A percentile compares a stretch with the other conserved stretches of the same genome.
Evolutionary conservation across 2,888 invertebrate species (phyloP).

Genomic region (Deroplatys truncata): DNA sequence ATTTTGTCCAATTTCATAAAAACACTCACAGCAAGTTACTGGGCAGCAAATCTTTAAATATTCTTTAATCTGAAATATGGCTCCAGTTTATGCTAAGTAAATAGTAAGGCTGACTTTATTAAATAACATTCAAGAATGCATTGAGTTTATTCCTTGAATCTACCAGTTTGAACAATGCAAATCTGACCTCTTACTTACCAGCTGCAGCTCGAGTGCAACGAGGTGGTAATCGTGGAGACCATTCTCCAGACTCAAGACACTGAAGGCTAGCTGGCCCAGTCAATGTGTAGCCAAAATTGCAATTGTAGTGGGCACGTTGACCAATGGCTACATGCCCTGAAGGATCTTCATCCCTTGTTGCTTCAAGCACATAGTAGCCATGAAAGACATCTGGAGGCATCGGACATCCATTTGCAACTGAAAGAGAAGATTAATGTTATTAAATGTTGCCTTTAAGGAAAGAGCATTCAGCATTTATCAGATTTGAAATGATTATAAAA

Average conservation of each 20-base stretch:
- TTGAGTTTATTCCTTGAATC: neutral
- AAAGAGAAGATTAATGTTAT: neutral
- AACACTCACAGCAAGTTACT: too few relatives aligned
- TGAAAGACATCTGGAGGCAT: conserved; percentile 39
- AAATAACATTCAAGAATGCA: neutral
- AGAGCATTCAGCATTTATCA: neutral
- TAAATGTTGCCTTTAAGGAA: neutral
- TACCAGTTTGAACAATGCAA: neutral
- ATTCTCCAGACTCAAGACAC: conserved; percentile 42
- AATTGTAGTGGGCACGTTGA: conserved; percentile 42
- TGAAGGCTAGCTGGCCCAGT: conserved; percentile 39
- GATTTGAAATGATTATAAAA: too few relatives aligned
- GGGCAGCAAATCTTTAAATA: too few relatives aligned
- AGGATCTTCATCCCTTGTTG: conserved; percentile 32
- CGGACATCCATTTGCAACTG: conserved; percentile 36
- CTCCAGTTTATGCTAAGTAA: too few relatives aligned
- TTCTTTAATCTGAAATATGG: too few relatives aligned
- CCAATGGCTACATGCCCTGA: conserved; percentile 34
- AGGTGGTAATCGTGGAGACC: conserved; percentile 43
- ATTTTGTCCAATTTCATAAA: too few relatives aligned
- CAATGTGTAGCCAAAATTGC: conserved; percentile 41
- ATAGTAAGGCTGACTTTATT: too few relatives aligned
- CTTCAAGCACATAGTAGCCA: conserved; percentile 43
- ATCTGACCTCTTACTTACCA: neutral
- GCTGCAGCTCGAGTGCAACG: conserved; percentile 13